phyloP scores from a whole-genome alignment of 2,797 vertebrate genomes.

The Peromyscus aztecus region DNA sequence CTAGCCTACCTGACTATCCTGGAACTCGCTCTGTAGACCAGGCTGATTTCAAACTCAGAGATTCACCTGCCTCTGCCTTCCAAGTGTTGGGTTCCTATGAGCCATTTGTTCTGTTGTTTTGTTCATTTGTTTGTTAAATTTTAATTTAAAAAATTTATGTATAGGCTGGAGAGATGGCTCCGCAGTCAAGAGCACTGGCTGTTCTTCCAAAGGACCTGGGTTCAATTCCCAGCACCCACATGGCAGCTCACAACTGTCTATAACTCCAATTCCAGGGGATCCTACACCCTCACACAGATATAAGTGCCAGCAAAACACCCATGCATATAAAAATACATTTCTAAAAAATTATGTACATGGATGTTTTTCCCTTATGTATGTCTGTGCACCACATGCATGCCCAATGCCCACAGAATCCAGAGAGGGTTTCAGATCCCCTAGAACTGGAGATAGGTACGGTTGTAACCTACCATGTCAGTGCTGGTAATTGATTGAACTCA shows the following conservation, averaged over 20 bases:
- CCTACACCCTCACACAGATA: neutral
- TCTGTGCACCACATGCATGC: neutral
- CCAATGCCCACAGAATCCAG: too few relatives aligned
- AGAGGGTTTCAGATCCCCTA: neutral
- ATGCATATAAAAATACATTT: neutral
- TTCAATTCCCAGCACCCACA: neutral
- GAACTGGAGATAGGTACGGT: neutral
- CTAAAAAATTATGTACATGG: neutral
- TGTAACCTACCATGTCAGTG: neutral
- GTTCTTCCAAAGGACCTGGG: neutral
- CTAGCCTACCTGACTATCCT: neutral
- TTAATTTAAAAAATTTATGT: neutral
- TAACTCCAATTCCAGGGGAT: neutral
- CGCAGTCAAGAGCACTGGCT: neutral
- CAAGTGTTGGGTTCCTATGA: neutral
- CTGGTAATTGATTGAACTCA: neutral
- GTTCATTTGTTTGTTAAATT: neutral
- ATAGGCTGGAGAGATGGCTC: neutral
- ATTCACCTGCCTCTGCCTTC: neutral
- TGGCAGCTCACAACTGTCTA: neutral
- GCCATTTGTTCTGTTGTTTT: neutral
- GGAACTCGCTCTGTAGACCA: neutral
- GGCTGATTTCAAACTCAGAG: neutral
- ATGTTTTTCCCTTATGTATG: neutral
- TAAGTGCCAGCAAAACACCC: neutral